Base-by-base conservation (phyloP, 2,888 invertebrate species). In the Balanococcus diminutus region DNA sequence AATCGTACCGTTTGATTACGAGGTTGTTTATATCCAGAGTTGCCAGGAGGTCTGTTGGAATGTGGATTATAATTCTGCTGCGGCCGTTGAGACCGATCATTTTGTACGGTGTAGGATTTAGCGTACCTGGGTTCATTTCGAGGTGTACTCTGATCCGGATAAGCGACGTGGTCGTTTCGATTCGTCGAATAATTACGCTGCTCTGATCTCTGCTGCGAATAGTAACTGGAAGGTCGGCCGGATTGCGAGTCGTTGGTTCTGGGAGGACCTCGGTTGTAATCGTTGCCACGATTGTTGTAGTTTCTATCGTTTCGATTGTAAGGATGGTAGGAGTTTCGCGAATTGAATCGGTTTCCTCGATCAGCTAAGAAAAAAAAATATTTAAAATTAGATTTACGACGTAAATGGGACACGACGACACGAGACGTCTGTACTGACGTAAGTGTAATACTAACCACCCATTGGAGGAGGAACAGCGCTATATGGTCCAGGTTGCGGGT, bases 401-500 rank as follows among this genome's bases (percentile, higher is more conserved):
- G 19, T 4, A 56, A 8, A 11, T 42, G 1, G 42, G 36, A 36
- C 46, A 46, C n/a, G 46, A n/a, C n/a, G n/a, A n/a, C n/a, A n/a
- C n/a, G n/a, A n/a, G n/a, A n/a, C n/a, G n/a, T n/a, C n/a, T n/a
- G n/a, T n/a, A n/a, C n/a, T n/a, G n/a, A n/a, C n/a, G 14, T 9
- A 46, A 22, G 22, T 22, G 25, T 22, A 22, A 1, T 19, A 79
- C 75, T 84, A 36, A 79, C 82, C 82, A 42, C 81, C 82, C 86
- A 79, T 86, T 87, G 88, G 87, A 81, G 87, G 87, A 86, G 87
- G 87, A 28, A 88, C 87, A 87, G 87, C 87, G 88, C 89, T 90
- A 87, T 90, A 90, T 51, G 88, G 87, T n/a, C 90, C 89, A 83
- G 89, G 88, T 19, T 87, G 87, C 28, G 46, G 31, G n/a, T 79